Conservation (phyloP, 1,140 invertebrate genomes). For the Dryas iulia region DNA sequence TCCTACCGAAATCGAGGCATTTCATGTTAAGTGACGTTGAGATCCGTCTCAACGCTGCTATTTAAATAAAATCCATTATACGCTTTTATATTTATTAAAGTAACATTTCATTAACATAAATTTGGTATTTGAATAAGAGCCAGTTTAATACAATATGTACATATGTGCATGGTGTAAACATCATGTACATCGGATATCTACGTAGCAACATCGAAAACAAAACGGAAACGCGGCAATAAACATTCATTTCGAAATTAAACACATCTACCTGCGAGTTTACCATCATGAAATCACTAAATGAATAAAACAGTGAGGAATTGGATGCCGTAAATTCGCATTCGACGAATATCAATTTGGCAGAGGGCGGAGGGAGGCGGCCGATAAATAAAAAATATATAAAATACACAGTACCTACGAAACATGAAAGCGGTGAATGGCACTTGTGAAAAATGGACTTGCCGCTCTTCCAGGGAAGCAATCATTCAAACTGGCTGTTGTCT, state of each 20-base stretch:
- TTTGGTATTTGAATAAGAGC: neutral
- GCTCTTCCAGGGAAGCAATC: conserved; percentile 79
- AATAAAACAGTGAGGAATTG: conserved; percentile 78
- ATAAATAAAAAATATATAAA: conserved; percentile 78
- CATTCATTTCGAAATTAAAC: conserved; percentile 79
- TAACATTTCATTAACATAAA: neutral
- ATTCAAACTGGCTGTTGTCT: conserved; percentile 79
- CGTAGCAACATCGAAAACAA: conserved; percentile 56
- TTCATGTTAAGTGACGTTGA: too few species aligned
- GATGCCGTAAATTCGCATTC: conserved; percentile 72
- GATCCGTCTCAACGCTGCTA: too few species aligned
- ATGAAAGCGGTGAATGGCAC: conserved; percentile 79
- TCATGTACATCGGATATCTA: conserved; percentile 8
- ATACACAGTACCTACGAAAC: conserved; percentile 70
- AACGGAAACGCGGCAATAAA: conserved; percentile 74
- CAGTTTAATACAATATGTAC: conserved; percentile 11
- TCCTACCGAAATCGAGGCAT: too few species aligned
- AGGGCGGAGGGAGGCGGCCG: conserved; percentile 52
- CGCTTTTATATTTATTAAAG: neutral
- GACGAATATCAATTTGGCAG: conserved; percentile 75
- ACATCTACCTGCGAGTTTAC: conserved; percentile 76
- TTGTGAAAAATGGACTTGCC: conserved; percentile 80
- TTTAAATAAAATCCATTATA: neutral
- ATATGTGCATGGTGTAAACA: conserved; percentile 23
- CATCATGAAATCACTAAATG: conserved; percentile 75